Percentiles rank a stretch among this genome's conserved stretches.
Evolutionary conservation across 1,140 invertebrate genomes (phyloP).

Genomic region (Drosophila busckii): DNA sequence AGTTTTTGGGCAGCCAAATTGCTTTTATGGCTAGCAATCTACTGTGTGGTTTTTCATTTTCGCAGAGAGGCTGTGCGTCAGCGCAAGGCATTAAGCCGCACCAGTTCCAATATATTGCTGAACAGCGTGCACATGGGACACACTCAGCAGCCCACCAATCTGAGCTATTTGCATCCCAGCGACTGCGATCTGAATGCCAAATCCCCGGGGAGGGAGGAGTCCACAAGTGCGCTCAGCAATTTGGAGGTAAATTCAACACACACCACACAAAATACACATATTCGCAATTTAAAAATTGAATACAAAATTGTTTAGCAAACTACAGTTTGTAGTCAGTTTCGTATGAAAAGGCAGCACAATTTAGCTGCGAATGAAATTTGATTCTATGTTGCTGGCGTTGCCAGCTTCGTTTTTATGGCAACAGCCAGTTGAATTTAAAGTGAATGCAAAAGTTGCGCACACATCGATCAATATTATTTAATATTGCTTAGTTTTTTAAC

Average conservation of each 20-base stretch:
- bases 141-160: constrained; percentile 84
- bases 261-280: too few species aligned
- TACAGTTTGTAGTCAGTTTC: too few species aligned
- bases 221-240: constrained; percentile 81
- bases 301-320: too few species aligned
- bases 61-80: constrained; percentile 91
- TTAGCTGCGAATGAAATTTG: too few species aligned
- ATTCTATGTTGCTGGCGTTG: too few species aligned
- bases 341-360: too few species aligned
- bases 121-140: constrained; percentile 90
- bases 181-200: constrained; percentile 80
- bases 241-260: constrained; percentile 65
- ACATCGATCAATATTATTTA: too few species aligned
- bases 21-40: constrained; percentile 4
- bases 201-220: constrained; percentile 79
- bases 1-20: constrained; percentile 61
- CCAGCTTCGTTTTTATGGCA: too few species aligned
- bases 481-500: too few species aligned
- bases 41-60: constrained; percentile 50
- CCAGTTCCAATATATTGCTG: constrained; percentile 89
- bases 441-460: too few species aligned
- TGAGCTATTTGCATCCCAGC: constrained; percentile 83
- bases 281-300: too few species aligned
- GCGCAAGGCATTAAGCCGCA: constrained; percentile 89
- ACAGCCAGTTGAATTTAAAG: too few species aligned